Evolutionary conservation across 1,140 invertebrate species (phyloP), one percentile per base, ranked within the genome.

Genomic region (Phymorhynchus buccinoides): DNA sequence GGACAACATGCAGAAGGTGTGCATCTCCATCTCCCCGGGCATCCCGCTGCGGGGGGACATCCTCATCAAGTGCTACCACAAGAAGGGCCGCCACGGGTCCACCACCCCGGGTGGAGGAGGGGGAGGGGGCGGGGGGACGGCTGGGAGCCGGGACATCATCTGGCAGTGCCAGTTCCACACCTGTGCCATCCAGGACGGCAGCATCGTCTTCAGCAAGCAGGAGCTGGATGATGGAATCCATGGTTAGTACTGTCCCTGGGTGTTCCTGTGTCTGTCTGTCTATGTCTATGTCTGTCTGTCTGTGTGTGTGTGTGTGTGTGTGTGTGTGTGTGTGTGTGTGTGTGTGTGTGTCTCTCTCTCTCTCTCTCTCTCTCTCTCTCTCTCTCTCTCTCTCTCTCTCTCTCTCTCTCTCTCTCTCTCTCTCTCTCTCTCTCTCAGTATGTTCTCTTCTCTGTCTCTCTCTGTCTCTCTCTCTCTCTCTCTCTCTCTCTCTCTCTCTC

Each of bases 151-250:
- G 77, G 95, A 96, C 88, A 93, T 95, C 14, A 95, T 97, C 81
- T 97, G 97, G 94, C 95, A 96, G 78, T 96, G 96, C 90, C 96
- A 98, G 95, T 98, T 98, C 94, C 97, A 98, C 94, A 98, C 97
- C 0, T 98, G 97, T 93, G 97, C 97, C 37, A 96, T 98, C 78
- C 95, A 96, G 71, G 96, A 97, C 92, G 95, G 97, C 93, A 96
- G 96, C 71, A 95, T 98, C 30, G 96, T 96, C 88, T 97, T 98
- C 94, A 96, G 96, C 82, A 96, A 97, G 90, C 95, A 96, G 89
- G 97, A 98, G 90, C 94, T 98, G 62, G 97, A 98, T 93, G 95
- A 96, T 89, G 97, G 96, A 80, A 96, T 95, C 88, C 95, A 96
- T 90, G 96, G 96, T 96, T 94, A 93, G 93, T 75, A 30, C 32